Evolutionary conservation across 1,140 invertebrate genomes (phyloP), one percentile per base, ranked within the genome.

Genomic region (Glossosoma conforme): DNA sequence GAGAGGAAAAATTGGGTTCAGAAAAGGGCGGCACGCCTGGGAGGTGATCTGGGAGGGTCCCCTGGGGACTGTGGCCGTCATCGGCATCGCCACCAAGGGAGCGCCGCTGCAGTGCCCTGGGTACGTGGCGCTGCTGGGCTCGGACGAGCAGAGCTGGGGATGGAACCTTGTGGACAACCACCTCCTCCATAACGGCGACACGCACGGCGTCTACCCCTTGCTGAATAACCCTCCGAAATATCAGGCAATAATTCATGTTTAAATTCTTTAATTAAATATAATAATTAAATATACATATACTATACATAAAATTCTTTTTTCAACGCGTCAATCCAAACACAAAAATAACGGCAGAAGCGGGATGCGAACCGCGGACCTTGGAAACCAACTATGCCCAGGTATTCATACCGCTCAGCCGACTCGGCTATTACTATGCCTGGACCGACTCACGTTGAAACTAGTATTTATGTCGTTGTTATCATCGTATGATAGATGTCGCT

Each of bases 21-120:
- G 84, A 55, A 83, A 86, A 65, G 97, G 96, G 4, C 80, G 95
- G 56, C 96, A 99, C 77, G 90, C 93, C 2, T 98, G 95, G 94
- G 94, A 98, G 76, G 88, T 99, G 0, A 93, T 96, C 66, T 99
- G 96, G 96, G 93, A 98, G 80, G 96, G 96, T 15, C 96, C 96
- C 1, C 72, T 99, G 24, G 96, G 93, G 1, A 97, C 93, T 11
- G 93, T 96, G 6, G 93, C 93, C 28, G 91, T 97, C 17, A 86
- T 97, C 61, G 93, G 96, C 22, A 87, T 99, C 59, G 91, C 94
- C 19, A 97, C 95, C 2, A 94, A 92, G 76, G 90, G 96, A 66
- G 91, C 94, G 14, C 81, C 89, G 19, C 70, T 97, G 37, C 82
- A 89, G 63, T 93, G 89, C 70, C 90, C 90, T 62, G 95, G 96